Base-by-base conservation (phyloP, 1,140 invertebrate species). In the Mya arenaria region DNA sequence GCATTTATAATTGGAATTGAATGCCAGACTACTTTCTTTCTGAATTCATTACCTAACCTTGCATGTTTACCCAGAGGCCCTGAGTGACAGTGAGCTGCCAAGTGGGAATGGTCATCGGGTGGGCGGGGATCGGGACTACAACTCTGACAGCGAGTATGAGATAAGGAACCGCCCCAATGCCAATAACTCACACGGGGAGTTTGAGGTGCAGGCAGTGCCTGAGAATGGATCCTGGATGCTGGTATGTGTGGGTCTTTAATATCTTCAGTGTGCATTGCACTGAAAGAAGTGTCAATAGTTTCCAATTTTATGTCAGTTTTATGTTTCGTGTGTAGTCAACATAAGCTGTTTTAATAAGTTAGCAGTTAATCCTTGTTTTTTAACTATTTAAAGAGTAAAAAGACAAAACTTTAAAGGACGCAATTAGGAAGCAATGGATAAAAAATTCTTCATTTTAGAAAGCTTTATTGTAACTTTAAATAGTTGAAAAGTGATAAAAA, bases 71-170 rank as follows among this genome's bases (percentile, higher is more conserved):
- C 19, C 80, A 94, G 94, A 93, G 78, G 94, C 94, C 2, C 95
- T 95, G 89, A 96, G 95, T 36, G 95, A 96, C 89, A 95, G 95
- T 37, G 94, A 94, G 83, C 62, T 90, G 10, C 78, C 78, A 4
- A 86, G 83, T 73, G 82, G 75, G 25, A 87, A 84, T 32, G 87
- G 83, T 44, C 90, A 85, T 1, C 63, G 68, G 25, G 85, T 83
- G 5, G 66, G 83, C 8, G 82, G 48, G 34, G 92, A 94, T 62
- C 84, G 94, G 73, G 95, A 95, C 13, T 95, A 95, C 69, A 96
- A 95, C 0, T 97, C 96, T 0, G 96, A 97, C 90, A 96, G 95
- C 52, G 96, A 97, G 89, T 87, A 97, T 77, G 86, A 90, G 68
- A 81, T 73, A 30, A 85, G 87, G 19, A 68, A 39, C 68, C 23